These are phyloP conservation scores for Drosophila carrolli DNA, from an alignment of 1,140 invertebrate genomes.

Conservation along the genomic window DNA sequence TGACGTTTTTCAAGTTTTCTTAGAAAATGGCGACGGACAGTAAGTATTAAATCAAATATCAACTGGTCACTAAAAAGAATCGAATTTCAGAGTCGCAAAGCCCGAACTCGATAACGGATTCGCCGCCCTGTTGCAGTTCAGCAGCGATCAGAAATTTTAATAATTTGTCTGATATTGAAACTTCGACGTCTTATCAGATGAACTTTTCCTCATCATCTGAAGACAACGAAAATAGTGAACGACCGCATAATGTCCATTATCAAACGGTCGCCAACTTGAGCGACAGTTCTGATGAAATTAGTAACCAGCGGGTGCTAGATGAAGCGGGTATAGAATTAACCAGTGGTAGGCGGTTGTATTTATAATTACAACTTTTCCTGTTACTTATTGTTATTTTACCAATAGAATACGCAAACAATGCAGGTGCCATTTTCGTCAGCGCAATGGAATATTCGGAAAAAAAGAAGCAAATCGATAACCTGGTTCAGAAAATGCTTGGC, in stretches of 20 bases:
- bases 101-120: background rate
- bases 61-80: background rate
- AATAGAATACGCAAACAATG: slow-evolving; percentile 37
- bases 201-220: background rate
- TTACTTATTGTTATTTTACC: background rate
- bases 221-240: background rate
- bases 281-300: background rate
- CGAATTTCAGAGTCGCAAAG: slow-evolving; percentile 2
- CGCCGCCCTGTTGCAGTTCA: slow-evolving; percentile 22
- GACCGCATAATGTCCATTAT: background rate
- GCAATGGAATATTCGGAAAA: slow-evolving; percentile 17
- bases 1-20: background rate
- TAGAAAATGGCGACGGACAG: slow-evolving; percentile 1
- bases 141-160: background rate
- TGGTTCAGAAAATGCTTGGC: slow-evolving; percentile 22
- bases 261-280: background rate
- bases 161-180: background rate
- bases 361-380: too few relatives aligned
- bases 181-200: background rate
- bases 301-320: background rate
- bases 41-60: background rate
- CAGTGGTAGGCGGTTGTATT: background rate
- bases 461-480: slow-evolving; percentile 20
- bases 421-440: slow-evolving; percentile 31
- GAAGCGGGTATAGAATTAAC: background rate